These are phyloP conservation scores for Paracanthobrama guichenoti DNA, from an alignment of 2,113 vertebrate genomes.

Conservation along the genomic window DNA sequence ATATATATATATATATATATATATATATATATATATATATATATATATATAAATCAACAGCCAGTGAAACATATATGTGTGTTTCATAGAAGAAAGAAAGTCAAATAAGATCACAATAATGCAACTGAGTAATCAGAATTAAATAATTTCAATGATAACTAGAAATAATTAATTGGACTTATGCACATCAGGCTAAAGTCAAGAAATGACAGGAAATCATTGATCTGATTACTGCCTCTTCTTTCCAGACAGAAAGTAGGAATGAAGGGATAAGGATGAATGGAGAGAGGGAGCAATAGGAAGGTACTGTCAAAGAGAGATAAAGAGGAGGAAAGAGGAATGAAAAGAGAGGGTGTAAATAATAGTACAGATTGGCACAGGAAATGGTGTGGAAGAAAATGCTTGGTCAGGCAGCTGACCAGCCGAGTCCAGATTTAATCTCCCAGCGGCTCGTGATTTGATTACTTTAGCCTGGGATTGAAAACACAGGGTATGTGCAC, in stretches of 20 bases:
- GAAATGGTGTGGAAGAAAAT: constrained; percentile 69
- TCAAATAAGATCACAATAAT: too few relatives aligned
- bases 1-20: too few relatives aligned
- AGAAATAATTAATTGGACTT: background rate
- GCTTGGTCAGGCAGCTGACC: constrained; percentile 70
- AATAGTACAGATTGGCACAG: constrained; percentile 62
- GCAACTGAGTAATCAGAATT: background rate
- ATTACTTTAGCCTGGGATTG: constrained; percentile 66
- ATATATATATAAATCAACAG: too few relatives aligned
- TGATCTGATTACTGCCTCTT: background rate
- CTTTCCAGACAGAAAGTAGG: background rate
- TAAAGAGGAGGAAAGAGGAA: constrained; percentile 1
- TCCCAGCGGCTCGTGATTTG: constrained; percentile 67
- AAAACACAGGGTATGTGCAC: constrained; percentile 64
- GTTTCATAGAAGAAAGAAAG: too few relatives aligned
- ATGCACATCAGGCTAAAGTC: background rate
- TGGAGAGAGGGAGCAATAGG: constrained; percentile 31
- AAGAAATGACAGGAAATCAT: constrained; percentile 3
- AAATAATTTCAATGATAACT: background rate
- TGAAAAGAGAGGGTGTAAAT: constrained; percentile 58
- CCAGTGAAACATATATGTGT: too few relatives aligned
- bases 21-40: too few relatives aligned
- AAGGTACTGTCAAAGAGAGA: constrained; percentile 22
- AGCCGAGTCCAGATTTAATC: constrained; percentile 71
- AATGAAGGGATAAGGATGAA: background rate